Evolutionary conservation across 2,888 invertebrate genomes (phyloP), one percentile per base, ranked within the genome.

Genomic region (Limenitis camilla): DNA sequence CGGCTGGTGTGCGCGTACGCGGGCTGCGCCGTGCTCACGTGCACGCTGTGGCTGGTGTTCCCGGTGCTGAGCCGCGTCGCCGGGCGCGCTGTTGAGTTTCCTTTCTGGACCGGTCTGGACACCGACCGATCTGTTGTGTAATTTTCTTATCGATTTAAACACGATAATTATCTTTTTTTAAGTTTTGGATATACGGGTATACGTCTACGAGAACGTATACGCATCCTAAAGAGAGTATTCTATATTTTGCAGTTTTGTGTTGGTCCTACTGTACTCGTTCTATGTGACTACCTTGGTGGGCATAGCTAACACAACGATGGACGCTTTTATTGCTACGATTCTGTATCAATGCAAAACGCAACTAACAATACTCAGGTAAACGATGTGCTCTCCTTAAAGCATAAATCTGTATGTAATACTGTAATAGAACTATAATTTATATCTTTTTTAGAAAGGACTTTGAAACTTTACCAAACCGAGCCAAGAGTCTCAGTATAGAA

Each of bases 281-380:
- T 78, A 76, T 65, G 79, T 76, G 41, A 85, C 81, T 2, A 72
- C 84, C n/a, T 65, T 86, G 50, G 80, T 83, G 31, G 86, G 78
- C 33, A 71, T 86, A 43, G 85, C 83, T n/a, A 86, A 86, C 62
- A 87, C 86, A 27, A 83, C 83, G 5, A 84, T 82, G 83, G 86
- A 87, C 49, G 85, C 84, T 0, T 81, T 86, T 59, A 72, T 86
- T 49, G 84, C 76, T 2, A 77, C 83, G n/a, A 59, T 85, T 6
- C 68, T 86, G 27, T 68, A 68, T 52, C 84, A 81, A 61, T 81
- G 78, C 63, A 72, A 76, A 56, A 76, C 78, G 7, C 84, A 86
- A 48, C 64, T 86, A 2, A 67, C 57, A 4, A 81, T 85, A 11
- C 58, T 85, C 27, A 68, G 82, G 86, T 81, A 40, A 9, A 9